These are phyloP conservation scores for Elanoides forficatus DNA, from an alignment of 2,113 vertebrate genomes.

Conservation along the genomic window DNA sequence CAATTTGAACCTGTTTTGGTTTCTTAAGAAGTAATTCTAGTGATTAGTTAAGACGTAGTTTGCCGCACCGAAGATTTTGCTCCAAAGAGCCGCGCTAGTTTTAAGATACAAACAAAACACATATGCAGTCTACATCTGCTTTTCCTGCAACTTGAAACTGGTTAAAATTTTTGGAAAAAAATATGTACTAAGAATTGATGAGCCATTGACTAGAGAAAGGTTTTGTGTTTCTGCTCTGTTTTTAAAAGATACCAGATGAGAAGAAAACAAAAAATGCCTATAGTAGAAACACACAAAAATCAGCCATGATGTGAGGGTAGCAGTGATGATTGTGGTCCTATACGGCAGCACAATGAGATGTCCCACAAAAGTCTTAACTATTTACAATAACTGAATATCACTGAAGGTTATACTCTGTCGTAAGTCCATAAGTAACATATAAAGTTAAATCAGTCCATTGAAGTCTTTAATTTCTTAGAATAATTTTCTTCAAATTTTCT, in stretches of 20 bases:
- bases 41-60: background rate
- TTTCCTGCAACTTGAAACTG: background rate
- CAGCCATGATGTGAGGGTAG: background rate
- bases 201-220: background rate
- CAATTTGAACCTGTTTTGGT: background rate
- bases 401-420: background rate
- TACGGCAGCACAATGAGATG: background rate
- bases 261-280: background rate
- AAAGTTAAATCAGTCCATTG: background rate
- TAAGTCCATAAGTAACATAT: background rate
- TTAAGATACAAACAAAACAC: background rate
- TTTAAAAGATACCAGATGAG: background rate
- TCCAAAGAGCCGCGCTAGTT: background rate
- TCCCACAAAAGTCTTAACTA: background rate
- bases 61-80: background rate
- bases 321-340: background rate
- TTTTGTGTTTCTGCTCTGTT: background rate
- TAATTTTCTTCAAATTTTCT: background rate
- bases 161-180: background rate
- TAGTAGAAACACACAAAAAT: background rate
- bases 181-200: background rate
- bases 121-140: background rate
- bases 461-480: background rate
- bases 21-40: background rate
- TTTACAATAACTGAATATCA: background rate